phyloP scores from a whole-genome alignment of 1,140 invertebrate genomes.

The Grapholita molesta region DNA sequence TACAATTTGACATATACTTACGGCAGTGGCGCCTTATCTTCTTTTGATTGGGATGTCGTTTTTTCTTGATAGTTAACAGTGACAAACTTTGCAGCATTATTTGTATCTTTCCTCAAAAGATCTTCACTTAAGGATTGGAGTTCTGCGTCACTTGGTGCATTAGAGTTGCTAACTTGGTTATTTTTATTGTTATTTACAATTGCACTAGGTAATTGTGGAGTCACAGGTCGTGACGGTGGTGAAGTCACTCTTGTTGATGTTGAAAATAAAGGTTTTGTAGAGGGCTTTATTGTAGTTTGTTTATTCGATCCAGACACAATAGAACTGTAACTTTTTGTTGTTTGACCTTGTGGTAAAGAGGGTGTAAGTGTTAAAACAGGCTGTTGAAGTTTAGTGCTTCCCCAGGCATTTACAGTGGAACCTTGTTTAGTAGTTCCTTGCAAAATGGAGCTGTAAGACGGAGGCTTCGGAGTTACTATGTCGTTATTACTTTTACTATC shows the following conservation, averaged over 20 bases:
- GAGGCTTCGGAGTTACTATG: slow-evolving; percentile 29
- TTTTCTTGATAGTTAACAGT: slow-evolving; percentile 85
- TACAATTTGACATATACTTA: too few relatives aligned
- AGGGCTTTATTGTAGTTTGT: slow-evolving; percentile 19
- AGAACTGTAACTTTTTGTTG: slow-evolving; percentile 55
- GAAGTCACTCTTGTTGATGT: slow-evolving; percentile 31
- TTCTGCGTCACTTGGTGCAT: slow-evolving; percentile 77
- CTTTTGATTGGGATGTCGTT: slow-evolving; percentile 81
- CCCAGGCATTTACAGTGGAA: slow-evolving; percentile 19
- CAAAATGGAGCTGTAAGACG: slow-evolving; percentile 62
- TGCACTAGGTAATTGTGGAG: slow-evolving; percentile 66
- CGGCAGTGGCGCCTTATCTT: slow-evolving; percentile 86
- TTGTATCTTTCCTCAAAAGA: slow-evolving; percentile 84
- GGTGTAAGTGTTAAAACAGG: slow-evolving; percentile 20
- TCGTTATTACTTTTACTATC: slow-evolving; percentile 42
- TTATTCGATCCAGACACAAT: slow-evolving; percentile 47
- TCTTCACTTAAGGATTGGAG: slow-evolving; percentile 83
- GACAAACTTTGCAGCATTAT: slow-evolving; percentile 83
- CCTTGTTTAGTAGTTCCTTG: slow-evolving; percentile 36
- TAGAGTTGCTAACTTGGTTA: slow-evolving; percentile 33
- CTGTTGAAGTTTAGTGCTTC: slow-evolving; percentile 18
- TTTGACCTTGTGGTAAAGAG: slow-evolving; percentile 9
- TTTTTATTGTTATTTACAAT: slow-evolving; percentile 50
- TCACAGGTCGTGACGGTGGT: slow-evolving; percentile 38
- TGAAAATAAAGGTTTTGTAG: slow-evolving; percentile 25